Evolutionary conservation across 2,888 invertebrate species (phyloP).

Genomic region (Lepidochitona cinerea): DNA sequence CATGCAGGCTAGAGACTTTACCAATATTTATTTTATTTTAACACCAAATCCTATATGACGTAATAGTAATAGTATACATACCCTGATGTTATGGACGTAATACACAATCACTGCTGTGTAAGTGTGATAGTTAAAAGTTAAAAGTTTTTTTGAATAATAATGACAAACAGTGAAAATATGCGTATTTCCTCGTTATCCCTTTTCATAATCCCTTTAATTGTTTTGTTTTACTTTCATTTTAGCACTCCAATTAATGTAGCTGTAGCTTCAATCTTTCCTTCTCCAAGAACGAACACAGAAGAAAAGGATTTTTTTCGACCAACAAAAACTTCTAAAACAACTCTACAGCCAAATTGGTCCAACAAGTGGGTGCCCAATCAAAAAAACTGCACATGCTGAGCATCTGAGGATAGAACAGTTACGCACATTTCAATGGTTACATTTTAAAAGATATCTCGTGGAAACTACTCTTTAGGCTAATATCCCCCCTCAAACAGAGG

Average conservation of each 20-base stretch:
- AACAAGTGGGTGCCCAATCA: constrained; percentile 39
- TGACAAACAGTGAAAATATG: too few relatives aligned
- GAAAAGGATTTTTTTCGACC: constrained; percentile 11
- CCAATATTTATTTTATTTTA: too few relatives aligned
- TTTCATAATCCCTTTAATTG: too few relatives aligned
- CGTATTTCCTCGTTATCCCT: too few relatives aligned
- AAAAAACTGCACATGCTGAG: constrained; percentile 60
- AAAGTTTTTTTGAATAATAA: too few relatives aligned
- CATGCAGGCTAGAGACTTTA: too few relatives aligned
- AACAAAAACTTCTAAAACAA: constrained; percentile 5
- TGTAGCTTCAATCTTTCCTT: constrained; percentile 4
- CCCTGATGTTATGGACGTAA: too few relatives aligned
- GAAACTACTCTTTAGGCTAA: background rate
- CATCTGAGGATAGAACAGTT: constrained; percentile 49
- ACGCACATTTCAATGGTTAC: background rate
- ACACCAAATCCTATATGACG: too few relatives aligned
- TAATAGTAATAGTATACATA: too few relatives aligned
- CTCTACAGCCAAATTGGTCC: background rate
- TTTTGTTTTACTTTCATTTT: too few relatives aligned
- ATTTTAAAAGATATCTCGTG: background rate
- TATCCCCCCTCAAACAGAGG: constrained; percentile 3
- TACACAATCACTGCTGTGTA: too few relatives aligned
- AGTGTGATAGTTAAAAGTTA: too few relatives aligned
- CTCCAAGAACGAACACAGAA: constrained; percentile 13
- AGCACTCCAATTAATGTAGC: constrained; percentile 22